phyloP scores from a whole-genome alignment of 2,888 invertebrate species.

The Megamerina dolium region DNA sequence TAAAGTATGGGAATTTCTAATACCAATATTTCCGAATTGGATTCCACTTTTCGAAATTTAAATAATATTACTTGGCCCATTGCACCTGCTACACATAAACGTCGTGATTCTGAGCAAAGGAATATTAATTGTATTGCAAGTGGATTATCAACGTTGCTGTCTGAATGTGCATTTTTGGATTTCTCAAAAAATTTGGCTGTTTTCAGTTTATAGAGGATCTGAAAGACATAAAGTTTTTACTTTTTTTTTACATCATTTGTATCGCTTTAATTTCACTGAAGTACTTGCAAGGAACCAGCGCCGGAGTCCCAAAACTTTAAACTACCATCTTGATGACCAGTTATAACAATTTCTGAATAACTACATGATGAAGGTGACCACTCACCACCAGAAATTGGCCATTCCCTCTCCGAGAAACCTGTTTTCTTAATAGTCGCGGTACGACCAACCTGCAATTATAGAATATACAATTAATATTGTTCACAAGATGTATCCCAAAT shows the following conservation, averaged over 20 bases:
- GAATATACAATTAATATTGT: neutral
- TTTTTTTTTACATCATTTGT: neutral
- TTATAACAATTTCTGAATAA: conserved; percentile 96
- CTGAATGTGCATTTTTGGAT: conserved; percentile 59
- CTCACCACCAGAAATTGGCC: conserved; percentile 96
- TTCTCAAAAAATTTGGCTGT: conserved; percentile 71
- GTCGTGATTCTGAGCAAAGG: conserved; percentile 87
- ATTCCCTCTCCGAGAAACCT: conserved; percentile 85
- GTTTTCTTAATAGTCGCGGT: conserved; percentile 65
- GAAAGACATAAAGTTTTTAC: neutral
- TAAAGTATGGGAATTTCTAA: conserved; percentile 80
- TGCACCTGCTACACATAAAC: conserved; percentile 82
- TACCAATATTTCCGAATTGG: conserved; percentile 73
- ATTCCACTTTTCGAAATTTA: conserved; percentile 90
- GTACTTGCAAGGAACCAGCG: conserved; percentile 80
- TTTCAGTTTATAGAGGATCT: conserved; percentile 92
- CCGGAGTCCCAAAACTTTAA: conserved; percentile 99
- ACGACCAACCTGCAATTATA: conserved; percentile 58
- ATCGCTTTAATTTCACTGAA: neutral
- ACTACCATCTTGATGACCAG: conserved; percentile 98
- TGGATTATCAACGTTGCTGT: conserved; percentile 72
- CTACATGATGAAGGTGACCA: conserved; percentile 94
- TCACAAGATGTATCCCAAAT: no score
- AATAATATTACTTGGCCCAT: conserved; percentile 92
- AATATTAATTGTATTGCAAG: conserved; percentile 85